Conservation (phyloP, 2,797 vertebrate species). For the Danio aesculapii region DNA sequence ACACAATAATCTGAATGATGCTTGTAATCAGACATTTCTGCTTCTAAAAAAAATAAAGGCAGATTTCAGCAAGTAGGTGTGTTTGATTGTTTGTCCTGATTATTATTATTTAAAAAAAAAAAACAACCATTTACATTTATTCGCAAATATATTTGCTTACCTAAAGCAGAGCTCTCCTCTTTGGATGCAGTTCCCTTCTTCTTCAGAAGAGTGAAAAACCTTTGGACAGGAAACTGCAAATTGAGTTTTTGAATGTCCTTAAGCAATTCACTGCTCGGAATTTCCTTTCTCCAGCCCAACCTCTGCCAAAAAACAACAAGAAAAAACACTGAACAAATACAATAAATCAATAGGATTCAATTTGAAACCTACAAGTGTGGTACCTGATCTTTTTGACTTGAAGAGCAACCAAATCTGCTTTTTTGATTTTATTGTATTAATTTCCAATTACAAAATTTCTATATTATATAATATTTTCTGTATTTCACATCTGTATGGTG, state of each 20-base stretch:
- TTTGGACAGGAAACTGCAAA: constrained; percentile 81
- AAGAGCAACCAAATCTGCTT: too few species aligned
- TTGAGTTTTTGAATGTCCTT: constrained; percentile 81
- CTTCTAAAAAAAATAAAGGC: background rate
- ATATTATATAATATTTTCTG: background rate
- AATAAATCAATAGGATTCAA: too few species aligned
- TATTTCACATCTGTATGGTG: background rate
- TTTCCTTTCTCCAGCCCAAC: constrained; percentile 65
- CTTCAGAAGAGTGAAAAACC: constrained; percentile 79
- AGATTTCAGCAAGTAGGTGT: background rate
- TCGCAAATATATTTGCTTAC: constrained; percentile 68
- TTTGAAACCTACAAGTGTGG: too few species aligned
- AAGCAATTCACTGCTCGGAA: constrained; percentile 76
- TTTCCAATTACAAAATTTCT: too few species aligned
- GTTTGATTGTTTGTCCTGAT: too few species aligned
- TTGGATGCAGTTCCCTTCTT: constrained; percentile 70
- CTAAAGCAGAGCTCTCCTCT: constrained; percentile 64
- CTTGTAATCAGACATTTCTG: background rate
- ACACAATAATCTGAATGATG: background rate
- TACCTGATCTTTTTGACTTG: too few species aligned
- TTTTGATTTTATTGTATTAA: too few species aligned
- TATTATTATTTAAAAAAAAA: background rate
- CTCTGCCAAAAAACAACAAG: constrained; percentile 59
- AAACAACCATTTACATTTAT: too few species aligned
- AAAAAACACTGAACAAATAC: too few species aligned